phyloP scores from a whole-genome alignment of 1,140 invertebrate genomes.

The Scaptomyza graminum region DNA sequence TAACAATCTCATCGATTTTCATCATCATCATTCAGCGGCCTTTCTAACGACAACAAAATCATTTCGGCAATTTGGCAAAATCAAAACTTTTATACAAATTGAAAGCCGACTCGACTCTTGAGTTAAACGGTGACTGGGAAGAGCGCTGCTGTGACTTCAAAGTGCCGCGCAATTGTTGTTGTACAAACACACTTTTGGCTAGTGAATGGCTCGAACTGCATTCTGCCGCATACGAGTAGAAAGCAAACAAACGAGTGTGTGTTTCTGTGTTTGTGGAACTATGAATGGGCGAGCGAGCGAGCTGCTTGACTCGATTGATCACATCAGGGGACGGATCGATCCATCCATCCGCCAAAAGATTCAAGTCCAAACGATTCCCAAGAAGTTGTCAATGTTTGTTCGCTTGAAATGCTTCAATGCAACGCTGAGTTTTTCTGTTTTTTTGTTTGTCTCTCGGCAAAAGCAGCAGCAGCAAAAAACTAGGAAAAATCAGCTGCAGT shows the following conservation, averaged over 20 bases:
- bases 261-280: constrained; percentile 45
- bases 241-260: constrained; percentile 50
- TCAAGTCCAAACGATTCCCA: constrained; percentile 57
- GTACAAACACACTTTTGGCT: constrained; percentile 65
- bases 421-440: constrained; percentile 31
- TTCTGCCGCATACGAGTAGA: constrained; percentile 71
- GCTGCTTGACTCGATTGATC: constrained; percentile 1
- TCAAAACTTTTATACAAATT: constrained; percentile 71
- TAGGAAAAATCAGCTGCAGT: neutral
- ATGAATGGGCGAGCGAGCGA: constrained; percentile 57
- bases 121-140: neutral
- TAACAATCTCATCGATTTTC: constrained; percentile 23
- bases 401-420: constrained; percentile 71
- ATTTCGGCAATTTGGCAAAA: constrained; percentile 8
- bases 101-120: constrained; percentile 23
- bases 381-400: constrained; percentile 80
- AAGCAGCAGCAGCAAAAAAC: neutral
- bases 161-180: constrained; percentile 50
- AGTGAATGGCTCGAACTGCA: constrained; percentile 38
- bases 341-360: constrained; percentile 51
- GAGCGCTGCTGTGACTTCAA: constrained; percentile 45
- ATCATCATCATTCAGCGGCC: neutral
- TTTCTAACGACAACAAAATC: neutral
- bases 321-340: constrained; percentile 48
- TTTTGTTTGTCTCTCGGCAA: constrained; percentile 25